Conservation (phyloP, 2,888 invertebrate genomes). For the Coelogynopora nodosa region DNA sequence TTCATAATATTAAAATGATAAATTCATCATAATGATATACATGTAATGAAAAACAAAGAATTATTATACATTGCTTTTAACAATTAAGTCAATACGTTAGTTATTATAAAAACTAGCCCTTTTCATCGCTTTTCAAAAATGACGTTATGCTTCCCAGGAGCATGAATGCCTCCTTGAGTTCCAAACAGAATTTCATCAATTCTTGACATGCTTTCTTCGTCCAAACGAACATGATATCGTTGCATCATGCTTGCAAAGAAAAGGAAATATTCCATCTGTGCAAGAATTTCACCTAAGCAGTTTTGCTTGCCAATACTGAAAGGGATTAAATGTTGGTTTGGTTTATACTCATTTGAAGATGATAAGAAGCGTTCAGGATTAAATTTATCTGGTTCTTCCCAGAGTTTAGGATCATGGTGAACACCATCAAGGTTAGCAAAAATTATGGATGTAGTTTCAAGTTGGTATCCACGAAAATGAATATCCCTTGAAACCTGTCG, state of each 20-base stretch:
- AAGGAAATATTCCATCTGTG: slow-evolving; percentile 42
- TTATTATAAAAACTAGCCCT: no score
- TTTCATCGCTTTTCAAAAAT: no score
- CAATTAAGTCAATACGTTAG: no score
- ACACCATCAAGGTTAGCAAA: slow-evolving; percentile 42
- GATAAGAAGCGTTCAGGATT: slow-evolving; percentile 39
- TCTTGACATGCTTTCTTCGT: background rate
- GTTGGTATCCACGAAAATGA: background rate
- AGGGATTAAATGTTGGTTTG: slow-evolving; percentile 40
- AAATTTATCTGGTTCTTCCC: slow-evolving; percentile 43
- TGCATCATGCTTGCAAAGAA: slow-evolving; percentile 44
- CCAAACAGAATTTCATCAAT: background rate
- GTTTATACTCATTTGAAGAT: slow-evolving; percentile 1
- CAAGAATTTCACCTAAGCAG: slow-evolving; percentile 44
- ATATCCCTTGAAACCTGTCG: background rate
- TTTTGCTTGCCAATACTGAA: slow-evolving; percentile 39
- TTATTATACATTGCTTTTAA: no score
- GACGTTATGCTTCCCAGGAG: background rate
- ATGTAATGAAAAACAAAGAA: no score
- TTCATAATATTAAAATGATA: no score
- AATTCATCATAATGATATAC: no score
- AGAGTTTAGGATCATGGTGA: slow-evolving; percentile 41
- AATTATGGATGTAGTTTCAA: slow-evolving; percentile 35
- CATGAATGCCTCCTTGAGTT: slow-evolving; percentile 11
- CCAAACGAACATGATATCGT: slow-evolving; percentile 21